phyloP scores from a whole-genome alignment of 2,888 invertebrate genomes.

The Gasteruption jaculator region DNA sequence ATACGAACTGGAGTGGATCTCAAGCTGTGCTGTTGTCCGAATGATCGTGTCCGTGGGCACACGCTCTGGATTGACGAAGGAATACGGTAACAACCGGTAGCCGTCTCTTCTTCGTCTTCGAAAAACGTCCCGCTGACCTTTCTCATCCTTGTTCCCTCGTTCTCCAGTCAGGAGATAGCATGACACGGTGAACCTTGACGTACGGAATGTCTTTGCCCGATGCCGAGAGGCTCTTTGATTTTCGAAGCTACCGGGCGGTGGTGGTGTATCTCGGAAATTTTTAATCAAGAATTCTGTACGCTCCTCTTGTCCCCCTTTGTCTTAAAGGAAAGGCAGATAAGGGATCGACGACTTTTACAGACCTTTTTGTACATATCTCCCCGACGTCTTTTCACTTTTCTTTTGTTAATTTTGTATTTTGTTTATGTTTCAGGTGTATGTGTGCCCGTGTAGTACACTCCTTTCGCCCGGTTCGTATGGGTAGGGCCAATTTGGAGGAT shows the following conservation, averaged over 20 bases:
- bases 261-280: no score
- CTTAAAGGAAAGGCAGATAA: no score
- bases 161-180: not conserved
- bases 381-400: not conserved
- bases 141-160: slow-evolving; percentile 22
- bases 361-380: slow-evolving; percentile 16
- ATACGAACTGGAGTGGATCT: slow-evolving; percentile 16
- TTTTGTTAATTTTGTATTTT: not conserved
- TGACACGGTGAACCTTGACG: slow-evolving; percentile 35
- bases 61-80: slow-evolving; percentile 29
- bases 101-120: slow-evolving; percentile 39
- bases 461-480: no score
- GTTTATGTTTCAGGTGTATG: no score
- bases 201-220: slow-evolving; percentile 45
- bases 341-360: no score
- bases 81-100: slow-evolving; percentile 43
- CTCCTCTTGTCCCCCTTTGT: no score
- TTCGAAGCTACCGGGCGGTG: no score
- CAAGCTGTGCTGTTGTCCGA: slow-evolving; percentile 31
- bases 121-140: slow-evolving; percentile 44
- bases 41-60: slow-evolving; percentile 17
- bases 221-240: slow-evolving; percentile 27
- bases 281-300: no score
- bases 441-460: no score
- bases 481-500: no score